Evolutionary conservation across 2,888 invertebrate species (phyloP), one percentile per base, ranked within the genome.

Genomic region (Acronicta leporina): DNA sequence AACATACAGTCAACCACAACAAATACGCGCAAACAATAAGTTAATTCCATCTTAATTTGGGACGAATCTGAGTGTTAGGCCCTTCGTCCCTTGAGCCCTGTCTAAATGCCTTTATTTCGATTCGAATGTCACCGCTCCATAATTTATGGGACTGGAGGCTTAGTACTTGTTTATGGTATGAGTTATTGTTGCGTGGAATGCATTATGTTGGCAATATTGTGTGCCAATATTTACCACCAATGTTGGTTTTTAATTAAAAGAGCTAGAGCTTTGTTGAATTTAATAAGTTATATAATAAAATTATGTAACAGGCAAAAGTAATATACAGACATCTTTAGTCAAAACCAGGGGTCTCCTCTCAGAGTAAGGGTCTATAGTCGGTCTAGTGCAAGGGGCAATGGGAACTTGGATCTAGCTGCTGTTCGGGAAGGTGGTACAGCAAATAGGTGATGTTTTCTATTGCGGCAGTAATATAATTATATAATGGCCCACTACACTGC

Each of bases 81-180:
- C 63, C 58, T 62, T 64, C 58, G 73, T 77, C 75, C 73, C 78
- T 62, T 75, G 75, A 78, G 81, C 67, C 72, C 58, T 61, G 74
- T 80, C 81, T 86, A 86, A 87, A 90, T 84, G 85, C 87, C 84
- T 85, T 87, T 88, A 77, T 73, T 86, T 83, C 80, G 81, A 87
- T 88, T 81, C 80, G 81, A 88, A 86, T 87, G 88, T 90, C 90
- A 81, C 84, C 80, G 84, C 76, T 83, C 81, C 77, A 88, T 90
- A 91, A 92, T 91, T 91, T 91, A 92, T 86, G 85, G 81, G 77
- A 63, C 64, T 74, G 71, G 72, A 75, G 79, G 88, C 90, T 90
- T 88, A 89, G 74, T 63, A 63, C 66, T 85, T 85, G 87, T 87
- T 87, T 84, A 85, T 85, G 81, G 76, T 77, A 84, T 90, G 87